Percentiles rank a stretch among this genome's conserved stretches.
Conservation (phyloP, 2,888 invertebrate genomes). For the Metalampra italica region DNA sequence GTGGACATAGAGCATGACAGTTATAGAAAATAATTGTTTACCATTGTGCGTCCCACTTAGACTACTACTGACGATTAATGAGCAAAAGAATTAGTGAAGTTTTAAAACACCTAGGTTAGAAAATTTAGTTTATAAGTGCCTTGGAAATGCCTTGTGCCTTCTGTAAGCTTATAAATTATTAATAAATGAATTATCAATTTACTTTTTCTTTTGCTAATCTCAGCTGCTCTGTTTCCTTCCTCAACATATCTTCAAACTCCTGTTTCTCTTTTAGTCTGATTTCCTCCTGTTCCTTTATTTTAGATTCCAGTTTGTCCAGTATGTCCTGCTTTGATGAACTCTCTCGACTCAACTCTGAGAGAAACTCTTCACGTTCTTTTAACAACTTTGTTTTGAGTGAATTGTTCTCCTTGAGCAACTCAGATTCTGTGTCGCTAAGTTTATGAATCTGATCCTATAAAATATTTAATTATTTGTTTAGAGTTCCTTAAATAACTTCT, state of each 20-base stretch:
- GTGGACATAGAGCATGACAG: no score
- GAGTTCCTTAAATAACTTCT: background rate
- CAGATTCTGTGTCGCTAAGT: constrained; percentile 57
- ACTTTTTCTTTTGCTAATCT: constrained; percentile 67
- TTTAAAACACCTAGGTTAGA: no score
- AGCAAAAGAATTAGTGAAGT: no score
- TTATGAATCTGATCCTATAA: constrained; percentile 59
- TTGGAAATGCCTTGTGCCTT: no score
- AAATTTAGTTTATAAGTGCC: no score
- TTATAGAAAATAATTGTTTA: no score
- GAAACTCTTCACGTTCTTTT: constrained; percentile 72
- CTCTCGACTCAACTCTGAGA: constrained; percentile 65
- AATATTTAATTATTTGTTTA: background rate
- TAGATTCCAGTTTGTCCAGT: constrained; percentile 65
- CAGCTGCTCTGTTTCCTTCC: constrained; percentile 57
- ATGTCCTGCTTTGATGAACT: constrained; percentile 73
- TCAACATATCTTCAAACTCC: constrained; percentile 52
- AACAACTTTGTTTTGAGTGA: constrained; percentile 62
- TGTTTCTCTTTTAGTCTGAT: constrained; percentile 60
- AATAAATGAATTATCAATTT: no score
- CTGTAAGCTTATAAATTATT: no score
- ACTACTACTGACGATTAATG: no score
- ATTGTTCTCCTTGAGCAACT: constrained; percentile 66
- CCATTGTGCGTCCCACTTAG: no score
- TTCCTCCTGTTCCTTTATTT: constrained; percentile 70